These are phyloP conservation scores for Conus betulinus DNA, from an alignment of 1,140 invertebrate species.

Conservation along the genomic window DNA sequence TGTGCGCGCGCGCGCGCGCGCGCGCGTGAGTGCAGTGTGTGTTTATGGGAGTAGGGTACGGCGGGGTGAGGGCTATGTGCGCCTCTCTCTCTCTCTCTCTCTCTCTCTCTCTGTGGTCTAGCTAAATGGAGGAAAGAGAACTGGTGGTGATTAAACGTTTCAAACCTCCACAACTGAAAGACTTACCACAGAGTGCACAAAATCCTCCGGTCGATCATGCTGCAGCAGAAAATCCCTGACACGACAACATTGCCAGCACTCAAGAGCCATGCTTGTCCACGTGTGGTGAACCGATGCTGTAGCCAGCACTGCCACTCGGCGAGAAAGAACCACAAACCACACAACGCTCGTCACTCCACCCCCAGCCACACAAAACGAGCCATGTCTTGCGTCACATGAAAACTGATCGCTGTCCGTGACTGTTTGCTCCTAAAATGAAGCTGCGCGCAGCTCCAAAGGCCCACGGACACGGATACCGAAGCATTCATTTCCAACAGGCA, in stretches of 20 bases:
- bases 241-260: neutral
- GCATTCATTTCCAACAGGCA: no score
- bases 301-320: neutral
- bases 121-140: neutral
- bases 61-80: no score
- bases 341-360: neutral
- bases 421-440: no score
- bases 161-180: neutral
- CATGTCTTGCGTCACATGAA: no score
- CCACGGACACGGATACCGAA: no score
- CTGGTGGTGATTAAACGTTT: no score
- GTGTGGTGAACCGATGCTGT: neutral
- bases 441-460: no score
- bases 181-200: constrained; percentile 21
- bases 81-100: neutral
- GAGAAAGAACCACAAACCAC: no score
- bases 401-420: no score
- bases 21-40: no score
- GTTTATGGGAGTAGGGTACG: no score
- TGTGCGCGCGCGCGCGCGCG: no score
- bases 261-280: neutral
- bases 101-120: neutral
- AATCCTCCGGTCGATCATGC: constrained; percentile 8
- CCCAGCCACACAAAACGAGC: neutral
- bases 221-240: neutral